phyloP scores from a whole-genome alignment of 2,113 vertebrate species.

The Salvator merianae region DNA sequence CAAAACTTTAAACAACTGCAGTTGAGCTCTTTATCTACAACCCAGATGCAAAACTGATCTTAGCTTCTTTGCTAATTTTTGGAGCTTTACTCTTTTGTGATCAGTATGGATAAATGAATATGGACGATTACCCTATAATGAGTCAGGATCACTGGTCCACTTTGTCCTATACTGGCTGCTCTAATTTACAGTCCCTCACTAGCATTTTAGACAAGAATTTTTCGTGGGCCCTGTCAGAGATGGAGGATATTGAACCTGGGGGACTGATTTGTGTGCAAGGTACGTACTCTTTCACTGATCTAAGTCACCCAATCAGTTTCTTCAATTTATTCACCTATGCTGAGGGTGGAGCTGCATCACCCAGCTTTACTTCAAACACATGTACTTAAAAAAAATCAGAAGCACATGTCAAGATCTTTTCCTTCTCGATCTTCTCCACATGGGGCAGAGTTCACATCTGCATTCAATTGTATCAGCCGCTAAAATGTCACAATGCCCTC shows the following conservation, averaged over 20 bases:
- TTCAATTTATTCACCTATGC: slow-evolving; percentile 29
- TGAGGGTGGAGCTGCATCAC: slow-evolving; percentile 38
- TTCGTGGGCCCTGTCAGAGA: background rate
- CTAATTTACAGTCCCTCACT: background rate
- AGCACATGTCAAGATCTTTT: slow-evolving; percentile 42
- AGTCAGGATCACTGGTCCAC: background rate
- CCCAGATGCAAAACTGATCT: too few species aligned
- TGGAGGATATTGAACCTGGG: background rate
- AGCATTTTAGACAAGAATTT: background rate
- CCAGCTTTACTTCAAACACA: slow-evolving; percentile 43
- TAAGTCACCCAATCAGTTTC: too few species aligned
- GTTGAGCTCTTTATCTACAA: too few species aligned
- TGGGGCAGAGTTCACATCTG: slow-evolving; percentile 74
- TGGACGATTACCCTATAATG: background rate
- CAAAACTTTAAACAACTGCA: too few species aligned
- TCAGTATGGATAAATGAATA: too few species aligned
- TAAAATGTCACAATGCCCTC: slow-evolving; percentile 78
- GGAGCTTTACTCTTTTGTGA: too few species aligned
- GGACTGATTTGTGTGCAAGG: background rate
- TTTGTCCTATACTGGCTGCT: background rate
- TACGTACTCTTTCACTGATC: background rate
- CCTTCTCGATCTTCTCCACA: slow-evolving; percentile 64
- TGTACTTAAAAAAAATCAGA: slow-evolving; percentile 55
- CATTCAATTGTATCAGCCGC: slow-evolving; percentile 73
- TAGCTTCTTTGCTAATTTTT: too few species aligned